These are phyloP conservation scores for Brotula barbata DNA, from an alignment of 2,797 vertebrate genomes.

Conservation along the genomic window DNA sequence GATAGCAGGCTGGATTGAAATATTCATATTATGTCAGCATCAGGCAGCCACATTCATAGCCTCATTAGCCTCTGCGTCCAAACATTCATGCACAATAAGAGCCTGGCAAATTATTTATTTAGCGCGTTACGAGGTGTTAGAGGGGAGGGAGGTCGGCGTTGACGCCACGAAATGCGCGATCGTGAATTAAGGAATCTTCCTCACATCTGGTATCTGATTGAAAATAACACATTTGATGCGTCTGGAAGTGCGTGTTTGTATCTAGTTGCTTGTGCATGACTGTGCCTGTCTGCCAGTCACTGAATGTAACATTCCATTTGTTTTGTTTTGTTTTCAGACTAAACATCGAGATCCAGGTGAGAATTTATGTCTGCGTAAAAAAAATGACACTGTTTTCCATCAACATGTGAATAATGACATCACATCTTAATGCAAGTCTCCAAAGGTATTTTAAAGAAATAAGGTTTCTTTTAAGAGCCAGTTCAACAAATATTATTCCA, in stretches of 20 bases:
- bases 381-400: too few relatives aligned
- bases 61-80: background rate
- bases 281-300: background rate
- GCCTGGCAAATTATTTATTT: constrained; percentile 19
- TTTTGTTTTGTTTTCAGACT: constrained; percentile 55
- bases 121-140: constrained; percentile 1
- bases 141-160: background rate
- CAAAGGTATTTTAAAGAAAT: too few relatives aligned
- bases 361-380: constrained; percentile 16
- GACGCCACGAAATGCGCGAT: background rate
- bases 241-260: background rate
- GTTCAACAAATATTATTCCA: too few relatives aligned
- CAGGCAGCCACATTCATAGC: constrained; percentile 1
- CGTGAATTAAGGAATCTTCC: background rate
- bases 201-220: background rate
- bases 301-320: constrained; percentile 26
- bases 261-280: constrained; percentile 6
- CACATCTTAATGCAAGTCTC: too few relatives aligned
- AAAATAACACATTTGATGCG: background rate
- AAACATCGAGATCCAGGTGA: constrained; percentile 77
- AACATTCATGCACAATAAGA: constrained; percentile 23
- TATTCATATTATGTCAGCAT: constrained; percentile 22
- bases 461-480: too few relatives aligned
- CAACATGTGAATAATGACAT: too few relatives aligned
- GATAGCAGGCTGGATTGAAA: constrained; percentile 21